Evolutionary conservation across 1,140 invertebrate species (phyloP).

Genomic region (Neodiprion virginianus): DNA sequence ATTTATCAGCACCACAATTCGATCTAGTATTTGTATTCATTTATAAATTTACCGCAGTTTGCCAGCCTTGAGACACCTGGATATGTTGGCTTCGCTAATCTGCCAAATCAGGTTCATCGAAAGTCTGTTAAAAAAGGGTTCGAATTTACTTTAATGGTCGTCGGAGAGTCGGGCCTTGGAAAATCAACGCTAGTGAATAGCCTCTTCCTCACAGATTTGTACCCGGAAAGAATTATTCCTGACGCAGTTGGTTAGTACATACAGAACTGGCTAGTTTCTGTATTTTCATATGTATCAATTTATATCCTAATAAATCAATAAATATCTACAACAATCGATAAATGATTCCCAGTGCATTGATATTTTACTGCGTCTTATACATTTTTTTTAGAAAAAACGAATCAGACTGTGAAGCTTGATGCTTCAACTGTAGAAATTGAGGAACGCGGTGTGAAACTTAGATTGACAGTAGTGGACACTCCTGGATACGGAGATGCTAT

Average conservation of each 20-base stretch:
- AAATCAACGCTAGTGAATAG: slow-evolving; percentile 99
- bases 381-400: slow-evolving; percentile 77
- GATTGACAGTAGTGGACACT: slow-evolving; percentile 93
- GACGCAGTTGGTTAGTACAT: slow-evolving; percentile 78
- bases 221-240: slow-evolving; percentile 86
- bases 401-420: slow-evolving; percentile 88
- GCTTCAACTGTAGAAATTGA: slow-evolving; percentile 95
- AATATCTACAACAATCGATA: too few relatives aligned
- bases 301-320: too few relatives aligned
- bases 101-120: slow-evolving; percentile 94
- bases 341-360: background rate
- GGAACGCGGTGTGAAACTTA: slow-evolving; percentile 88
- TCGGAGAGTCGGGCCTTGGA: slow-evolving; percentile 95
- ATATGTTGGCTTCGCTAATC: slow-evolving; percentile 92
- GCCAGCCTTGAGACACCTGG: slow-evolving; percentile 82
- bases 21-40: background rate
- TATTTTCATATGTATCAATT: background rate
- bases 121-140: slow-evolving; percentile 98
- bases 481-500: slow-evolving; percentile 99
- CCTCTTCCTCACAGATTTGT: slow-evolving; percentile 95
- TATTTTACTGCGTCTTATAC: background rate
- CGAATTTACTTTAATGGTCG: slow-evolving; percentile 98
- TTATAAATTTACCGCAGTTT: slow-evolving; percentile 66
- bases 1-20: background rate
- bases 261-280: background rate